Evolutionary conservation across 2,797 vertebrate genomes (phyloP), one percentile per base, ranked within the genome.

Genomic region (Pipistrellus kuhlii): DNA sequence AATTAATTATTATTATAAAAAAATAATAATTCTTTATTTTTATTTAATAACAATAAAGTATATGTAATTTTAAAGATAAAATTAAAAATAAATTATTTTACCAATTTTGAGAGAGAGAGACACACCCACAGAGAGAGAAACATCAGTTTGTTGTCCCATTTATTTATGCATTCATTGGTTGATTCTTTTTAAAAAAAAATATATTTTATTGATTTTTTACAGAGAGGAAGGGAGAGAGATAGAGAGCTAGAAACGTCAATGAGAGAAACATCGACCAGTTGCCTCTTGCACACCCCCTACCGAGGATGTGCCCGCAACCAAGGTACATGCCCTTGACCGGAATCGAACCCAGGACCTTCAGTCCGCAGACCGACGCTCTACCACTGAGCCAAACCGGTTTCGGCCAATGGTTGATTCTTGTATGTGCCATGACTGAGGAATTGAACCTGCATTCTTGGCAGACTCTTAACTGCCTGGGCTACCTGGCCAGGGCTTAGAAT

Each of bases 31-130:
- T 84, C 59, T 62, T 62, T 62, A 30, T 15, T 62, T 30, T 62
- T 62, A 62, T 62, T 14, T 82, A 86, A 90, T 44, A 86, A 48
- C 88, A 95, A 69, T 64, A 84, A 94, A 97, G 89, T 5, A 13
- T 95, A 93, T 75, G 88, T 95, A 91, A 87, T 85, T 87, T 96
- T 82, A 96, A 90, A 82, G 95, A 86, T 11, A 18, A 72, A 85
- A 68, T 46, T 32, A 85, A 66, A 71, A 75, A 64, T 64, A 32
- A 68, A 68, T 68, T 68, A 68, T 32, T 68, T 68, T 68, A 35
- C 17, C n/a, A 18, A 68, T 2, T 68, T 68, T 68, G 20, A 32
- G n/a, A 35, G n/a, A 68, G 62, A 48, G 44, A 44, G 44, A 44
- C 9, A 44, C 44, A 44, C 1, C 25, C 10, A 17, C 6, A 64